Evolutionary conservation across 1,140 invertebrate genomes (phyloP), one percentile per base, ranked within the genome.

Genomic region (Chrysoperla carnea): DNA sequence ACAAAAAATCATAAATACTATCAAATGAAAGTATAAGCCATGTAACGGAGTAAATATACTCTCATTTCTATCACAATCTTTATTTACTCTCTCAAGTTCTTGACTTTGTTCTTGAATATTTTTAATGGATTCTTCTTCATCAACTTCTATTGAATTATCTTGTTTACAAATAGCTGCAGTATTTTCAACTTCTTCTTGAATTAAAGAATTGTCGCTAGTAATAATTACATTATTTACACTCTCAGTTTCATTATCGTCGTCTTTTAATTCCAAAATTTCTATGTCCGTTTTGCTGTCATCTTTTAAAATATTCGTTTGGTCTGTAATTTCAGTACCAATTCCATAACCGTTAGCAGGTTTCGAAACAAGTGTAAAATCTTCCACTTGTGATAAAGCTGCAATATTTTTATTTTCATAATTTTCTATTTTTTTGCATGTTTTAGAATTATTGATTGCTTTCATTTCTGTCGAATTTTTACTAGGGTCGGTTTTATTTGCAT

Each of bases 1-100:
- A 29, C 64, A 48, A 55, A 73, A 69, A 51, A 76, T 48, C n/a
- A 72, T 62, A 45, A 77, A 70, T 48, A 77, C 48, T 41, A 66
- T 69, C 47, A 73, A 62, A 50, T 77, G 74, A 49, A 75, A 77
- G 46, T 72, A 66, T 43, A 73, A 60, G 42, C 60, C 60, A 46
- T 58, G 64, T 12, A 54, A 48, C 8, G 47, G 44, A 8, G 48
- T 28, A 12, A 42, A 41, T 36, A 33, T 15, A 41, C 7, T 45
- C 13, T 29, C 23, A 14, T 37, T 28, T 39, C 37, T 9, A 39
- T 6, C 36, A 39, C 13, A 28, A 40, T 23, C 8, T 39, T 28
- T 36, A 29, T 36, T 40, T 23, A 23, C 27, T 40, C 11, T n/a
- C 17, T 44, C 27, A 37, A 38, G 9, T 36, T 17, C 27, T 43